These are phyloP conservation scores for Trichoplusia ni DNA, from an alignment of 1,140 invertebrate species.

Conservation along the genomic window DNA sequence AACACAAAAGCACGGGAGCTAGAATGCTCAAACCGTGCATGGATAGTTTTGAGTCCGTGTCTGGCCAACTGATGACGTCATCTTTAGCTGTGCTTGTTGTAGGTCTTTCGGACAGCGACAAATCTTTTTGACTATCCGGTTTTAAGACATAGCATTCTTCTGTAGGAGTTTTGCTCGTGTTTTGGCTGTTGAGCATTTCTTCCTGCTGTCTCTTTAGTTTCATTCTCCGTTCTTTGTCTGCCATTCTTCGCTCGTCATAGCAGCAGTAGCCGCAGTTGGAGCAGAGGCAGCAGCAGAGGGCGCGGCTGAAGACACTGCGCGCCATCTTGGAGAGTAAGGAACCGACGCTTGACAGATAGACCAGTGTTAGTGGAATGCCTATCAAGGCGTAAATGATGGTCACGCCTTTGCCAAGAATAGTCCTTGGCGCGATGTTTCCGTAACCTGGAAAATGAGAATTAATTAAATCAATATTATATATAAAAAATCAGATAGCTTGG, in stretches of 20 bases:
- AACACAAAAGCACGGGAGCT: conserved; percentile 90
- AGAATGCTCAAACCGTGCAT: conserved; percentile 89
- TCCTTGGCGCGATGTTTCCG: conserved; percentile 92
- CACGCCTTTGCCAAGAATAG: conserved; percentile 90
- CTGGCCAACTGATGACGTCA: conserved; percentile 80
- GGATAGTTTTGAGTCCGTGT: conserved; percentile 87
- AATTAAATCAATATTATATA: not conserved
- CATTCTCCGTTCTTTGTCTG: conserved; percentile 91
- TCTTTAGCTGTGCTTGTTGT: conserved; percentile 73
- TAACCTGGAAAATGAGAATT: conserved; percentile 86
- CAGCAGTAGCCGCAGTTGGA: conserved; percentile 93
- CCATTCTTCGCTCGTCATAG: conserved; percentile 92
- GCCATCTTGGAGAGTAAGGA: conserved; percentile 93
- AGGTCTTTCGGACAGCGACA: conserved; percentile 68
- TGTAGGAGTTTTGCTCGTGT: conserved; percentile 73
- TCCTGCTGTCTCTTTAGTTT: conserved; percentile 89
- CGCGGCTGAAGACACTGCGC: conserved; percentile 91
- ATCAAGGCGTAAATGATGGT: conserved; percentile 94
- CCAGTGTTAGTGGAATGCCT: conserved; percentile 94
- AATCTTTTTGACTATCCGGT: conserved; percentile 75
- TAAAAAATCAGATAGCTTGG: not conserved
- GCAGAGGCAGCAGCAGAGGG: conserved; percentile 91
- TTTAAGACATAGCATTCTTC: conserved; percentile 89
- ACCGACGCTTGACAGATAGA: conserved; percentile 93
- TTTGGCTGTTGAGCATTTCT: conserved; percentile 87